Evolutionary conservation across 2,113 vertebrate genomes (phyloP).

Genomic region (Tapirus terrestris): DNA sequence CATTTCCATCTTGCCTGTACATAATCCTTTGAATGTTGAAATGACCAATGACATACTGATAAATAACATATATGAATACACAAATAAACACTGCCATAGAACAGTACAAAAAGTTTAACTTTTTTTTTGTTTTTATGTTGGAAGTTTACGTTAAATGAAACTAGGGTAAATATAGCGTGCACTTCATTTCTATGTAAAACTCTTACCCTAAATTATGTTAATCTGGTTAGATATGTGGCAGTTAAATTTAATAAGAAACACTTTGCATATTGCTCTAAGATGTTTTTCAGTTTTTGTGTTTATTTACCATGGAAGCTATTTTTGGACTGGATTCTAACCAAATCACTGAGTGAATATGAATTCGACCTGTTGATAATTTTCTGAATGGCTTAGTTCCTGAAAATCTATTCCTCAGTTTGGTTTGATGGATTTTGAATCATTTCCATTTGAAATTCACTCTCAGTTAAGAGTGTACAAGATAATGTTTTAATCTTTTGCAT

Average conservation of each 20-base stretch:
- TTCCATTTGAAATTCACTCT: slow-evolving; percentile 12
- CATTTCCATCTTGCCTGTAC: neutral
- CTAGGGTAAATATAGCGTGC: neutral
- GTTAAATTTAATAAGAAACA: neutral
- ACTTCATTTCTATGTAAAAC: neutral
- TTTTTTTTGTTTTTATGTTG: neutral
- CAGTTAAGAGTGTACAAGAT: neutral
- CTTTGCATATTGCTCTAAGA: neutral
- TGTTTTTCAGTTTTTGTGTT: neutral
- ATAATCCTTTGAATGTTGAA: neutral
- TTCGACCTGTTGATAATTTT: neutral
- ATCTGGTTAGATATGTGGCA: neutral
- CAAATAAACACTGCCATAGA: neutral
- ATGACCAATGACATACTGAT: neutral
- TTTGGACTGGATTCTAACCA: neutral
- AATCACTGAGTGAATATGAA: neutral
- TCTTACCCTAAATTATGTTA: neutral
- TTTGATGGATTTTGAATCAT: neutral
- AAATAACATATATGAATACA: slow-evolving; percentile 9
- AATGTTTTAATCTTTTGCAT: neutral
- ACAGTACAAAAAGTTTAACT: neutral
- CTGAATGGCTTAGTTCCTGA: neutral
- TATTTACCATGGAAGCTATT: neutral
- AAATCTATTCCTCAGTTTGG: slow-evolving; percentile 26
- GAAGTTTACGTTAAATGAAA: slow-evolving; percentile 2